These are phyloP conservation scores for Formica selysi DNA, from an alignment of 1,140 invertebrate species.

Conservation along the genomic window DNA sequence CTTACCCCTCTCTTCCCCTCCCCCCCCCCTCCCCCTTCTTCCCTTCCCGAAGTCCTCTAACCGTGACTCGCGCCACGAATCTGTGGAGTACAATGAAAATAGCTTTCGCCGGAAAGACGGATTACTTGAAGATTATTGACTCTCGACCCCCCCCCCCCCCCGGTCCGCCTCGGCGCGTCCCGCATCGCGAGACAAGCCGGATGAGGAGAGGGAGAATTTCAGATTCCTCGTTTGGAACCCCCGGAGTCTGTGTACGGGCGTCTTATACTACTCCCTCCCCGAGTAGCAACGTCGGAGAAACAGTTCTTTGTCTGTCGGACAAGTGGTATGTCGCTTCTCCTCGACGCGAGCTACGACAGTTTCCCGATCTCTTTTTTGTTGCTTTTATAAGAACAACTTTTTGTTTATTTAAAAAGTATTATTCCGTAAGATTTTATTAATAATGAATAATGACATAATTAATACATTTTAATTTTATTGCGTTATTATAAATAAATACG, in stretches of 20 bases:
- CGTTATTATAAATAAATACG: too few relatives aligned
- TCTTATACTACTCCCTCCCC: neutral
- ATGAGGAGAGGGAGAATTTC: slow-evolving; percentile 56
- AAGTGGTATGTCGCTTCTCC: slow-evolving; percentile 20
- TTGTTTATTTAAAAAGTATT: neutral
- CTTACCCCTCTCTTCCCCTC: slow-evolving; percentile 35
- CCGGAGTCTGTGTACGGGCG: slow-evolving; percentile 9
- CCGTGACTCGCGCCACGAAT: slow-evolving; percentile 68
- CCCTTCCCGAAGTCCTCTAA: slow-evolving; percentile 30
- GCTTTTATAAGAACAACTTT: neutral
- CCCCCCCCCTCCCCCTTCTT: slow-evolving; percentile 26
- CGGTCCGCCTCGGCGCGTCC: neutral
- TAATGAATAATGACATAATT: too few relatives aligned
- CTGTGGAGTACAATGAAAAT: slow-evolving; percentile 78
- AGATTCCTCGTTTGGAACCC: slow-evolving; percentile 27
- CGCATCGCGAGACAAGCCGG: slow-evolving; percentile 34
- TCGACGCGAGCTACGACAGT: slow-evolving; percentile 1
- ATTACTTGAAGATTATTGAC: slow-evolving; percentile 77
- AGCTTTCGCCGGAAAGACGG: slow-evolving; percentile 74
- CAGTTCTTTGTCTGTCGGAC: slow-evolving; percentile 28
- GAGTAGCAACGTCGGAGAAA: slow-evolving; percentile 36
- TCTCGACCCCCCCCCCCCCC: slow-evolving; percentile 50
- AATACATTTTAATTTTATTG: too few relatives aligned
- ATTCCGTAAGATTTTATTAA: neutral
- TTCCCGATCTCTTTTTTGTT: slow-evolving; percentile 34